A percentile compares a stretch with the other conserved stretches of the same genome.
These are phyloP conservation scores for Lagorchestes hirsutus DNA, from an alignment of 2,797 vertebrate species.

Conservation along the genomic window DNA sequence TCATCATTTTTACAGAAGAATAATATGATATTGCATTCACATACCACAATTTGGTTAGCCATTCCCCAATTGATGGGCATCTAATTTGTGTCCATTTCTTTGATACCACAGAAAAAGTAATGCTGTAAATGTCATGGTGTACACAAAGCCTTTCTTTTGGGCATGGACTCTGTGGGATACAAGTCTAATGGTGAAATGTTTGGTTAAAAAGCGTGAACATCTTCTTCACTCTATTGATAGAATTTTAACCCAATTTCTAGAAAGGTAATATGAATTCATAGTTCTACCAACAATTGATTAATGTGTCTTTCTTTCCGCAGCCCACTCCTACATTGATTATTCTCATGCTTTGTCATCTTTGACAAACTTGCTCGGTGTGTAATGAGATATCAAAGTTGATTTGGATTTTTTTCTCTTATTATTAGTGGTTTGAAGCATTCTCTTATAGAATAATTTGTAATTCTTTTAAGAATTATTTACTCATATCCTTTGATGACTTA, in stretches of 20 bases:
- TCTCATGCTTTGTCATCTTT: neutral
- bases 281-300: neutral
- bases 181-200: neutral
- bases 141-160: neutral
- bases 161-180: neutral
- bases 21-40: no score
- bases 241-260: neutral
- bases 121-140: no score
- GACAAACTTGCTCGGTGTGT: neutral
- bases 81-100: no score
- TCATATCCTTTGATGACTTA: neutral
- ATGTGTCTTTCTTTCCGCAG: neutral
- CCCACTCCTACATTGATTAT: neutral
- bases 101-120: no score
- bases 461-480: neutral
- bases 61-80: no score
- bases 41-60: no score
- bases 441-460: no score
- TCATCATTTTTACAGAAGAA: no score
- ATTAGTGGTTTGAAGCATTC: neutral
- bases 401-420: neutral
- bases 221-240: neutral
- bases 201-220: neutral
- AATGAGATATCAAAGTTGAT: neutral
- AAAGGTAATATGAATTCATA: neutral